These are phyloP conservation scores for Amblyornis subalaris DNA, from an alignment of 2,113 vertebrate genomes.

Conservation along the genomic window DNA sequence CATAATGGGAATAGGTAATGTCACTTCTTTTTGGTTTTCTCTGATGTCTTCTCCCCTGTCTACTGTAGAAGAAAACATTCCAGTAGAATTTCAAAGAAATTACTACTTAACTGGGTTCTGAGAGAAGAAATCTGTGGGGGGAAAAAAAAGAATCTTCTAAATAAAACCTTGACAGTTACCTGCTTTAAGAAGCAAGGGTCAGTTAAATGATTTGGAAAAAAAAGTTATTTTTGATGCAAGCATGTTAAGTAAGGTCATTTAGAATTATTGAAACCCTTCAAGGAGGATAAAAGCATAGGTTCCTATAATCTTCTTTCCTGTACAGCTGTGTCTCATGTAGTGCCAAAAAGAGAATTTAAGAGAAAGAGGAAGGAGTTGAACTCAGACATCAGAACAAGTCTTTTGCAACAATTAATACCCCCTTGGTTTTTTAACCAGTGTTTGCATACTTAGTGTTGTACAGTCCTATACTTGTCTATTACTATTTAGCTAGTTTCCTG, in stretches of 20 bases:
- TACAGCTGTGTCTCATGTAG: not conserved
- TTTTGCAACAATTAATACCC: not conserved
- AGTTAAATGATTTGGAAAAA: not conserved
- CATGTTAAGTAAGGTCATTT: not conserved
- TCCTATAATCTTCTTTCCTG: not conserved
- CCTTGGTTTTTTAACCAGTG: not conserved
- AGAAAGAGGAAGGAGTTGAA: not conserved
- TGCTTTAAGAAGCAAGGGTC: not conserved
- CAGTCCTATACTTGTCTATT: not conserved
- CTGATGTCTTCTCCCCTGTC: rapidly evolving
- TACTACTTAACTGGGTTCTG: not conserved
- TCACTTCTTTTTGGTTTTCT: not conserved
- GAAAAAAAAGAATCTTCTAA: not conserved
- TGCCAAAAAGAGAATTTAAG: not conserved
- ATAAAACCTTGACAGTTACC: not conserved
- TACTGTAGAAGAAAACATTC: not conserved
- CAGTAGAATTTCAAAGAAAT: not conserved
- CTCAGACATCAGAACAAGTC: not conserved
- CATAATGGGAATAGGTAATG: not conserved
- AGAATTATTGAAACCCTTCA: not conserved
- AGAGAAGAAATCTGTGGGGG: not conserved
- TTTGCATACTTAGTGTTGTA: not conserved
- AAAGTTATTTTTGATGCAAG: not conserved
- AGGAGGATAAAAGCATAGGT: not conserved
- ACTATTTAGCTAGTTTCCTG: not conserved